phyloP scores from a whole-genome alignment of 23 tunicate species.

The Phallusia fumigata region DNA sequence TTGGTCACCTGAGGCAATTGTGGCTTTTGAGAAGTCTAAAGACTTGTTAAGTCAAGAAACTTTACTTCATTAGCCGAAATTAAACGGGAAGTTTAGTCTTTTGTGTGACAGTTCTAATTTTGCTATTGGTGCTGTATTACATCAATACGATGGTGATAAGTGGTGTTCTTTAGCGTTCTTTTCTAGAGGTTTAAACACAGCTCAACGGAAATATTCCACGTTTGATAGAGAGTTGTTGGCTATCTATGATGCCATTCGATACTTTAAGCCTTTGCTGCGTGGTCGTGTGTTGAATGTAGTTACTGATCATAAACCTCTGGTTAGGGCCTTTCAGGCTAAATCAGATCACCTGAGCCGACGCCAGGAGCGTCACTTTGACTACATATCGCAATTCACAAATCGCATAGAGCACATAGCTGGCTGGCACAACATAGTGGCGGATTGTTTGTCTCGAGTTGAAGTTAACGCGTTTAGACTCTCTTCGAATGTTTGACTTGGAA shows the following conservation, averaged over 20 bases:
- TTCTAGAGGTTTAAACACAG: neutral
- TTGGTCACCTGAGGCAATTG: slow-evolving; percentile 6
- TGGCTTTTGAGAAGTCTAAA: neutral
- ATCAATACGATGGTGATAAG: neutral
- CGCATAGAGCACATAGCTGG: slow-evolving; percentile 18
- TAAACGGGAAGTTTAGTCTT: neutral
- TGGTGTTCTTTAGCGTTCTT: slow-evolving; percentile 15
- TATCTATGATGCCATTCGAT: neutral
- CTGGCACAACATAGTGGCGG: neutral
- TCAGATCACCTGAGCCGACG: neutral
- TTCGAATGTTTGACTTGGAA: neutral
- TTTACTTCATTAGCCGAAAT: neutral
- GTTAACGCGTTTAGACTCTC: neutral
- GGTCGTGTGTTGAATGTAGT: slow-evolving; percentile 19
- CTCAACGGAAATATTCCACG: slow-evolving; percentile 24
- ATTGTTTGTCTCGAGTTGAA: slow-evolving; percentile 20
- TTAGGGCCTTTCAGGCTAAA: slow-evolving; percentile 16
- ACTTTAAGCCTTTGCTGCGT: neutral
- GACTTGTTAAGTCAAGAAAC: neutral
- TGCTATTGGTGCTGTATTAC: slow-evolving; percentile 12
- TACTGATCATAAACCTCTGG: slow-evolving; percentile 26
- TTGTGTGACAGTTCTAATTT: slow-evolving; percentile 1
- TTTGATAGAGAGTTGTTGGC: slow-evolving; percentile 33
- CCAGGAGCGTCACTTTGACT: slow-evolving; percentile 21
- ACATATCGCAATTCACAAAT: slow-evolving; percentile 17